Conservation (phyloP, 2,888 invertebrate species). For the Drosophila mulleri region DNA sequence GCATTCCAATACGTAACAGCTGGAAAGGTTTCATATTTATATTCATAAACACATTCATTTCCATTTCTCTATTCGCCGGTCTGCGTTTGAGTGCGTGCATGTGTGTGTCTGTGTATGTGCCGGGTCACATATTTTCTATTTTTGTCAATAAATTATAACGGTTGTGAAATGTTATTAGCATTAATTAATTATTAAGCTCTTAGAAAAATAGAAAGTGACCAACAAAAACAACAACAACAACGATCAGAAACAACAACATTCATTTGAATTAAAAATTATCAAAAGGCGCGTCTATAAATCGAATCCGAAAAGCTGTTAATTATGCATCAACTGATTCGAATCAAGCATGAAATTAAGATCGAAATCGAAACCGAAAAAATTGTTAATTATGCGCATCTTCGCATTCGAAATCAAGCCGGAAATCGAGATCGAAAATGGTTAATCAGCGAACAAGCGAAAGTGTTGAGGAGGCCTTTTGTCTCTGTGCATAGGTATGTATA, state of each 20-base stretch:
- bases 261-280: conserved; percentile 41
- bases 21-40: conserved; percentile 33
- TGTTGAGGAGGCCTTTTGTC: conserved; percentile 30
- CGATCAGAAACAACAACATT: background rate
- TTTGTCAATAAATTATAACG: conserved; percentile 81
- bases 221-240: background rate
- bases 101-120: background rate
- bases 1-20: conserved; percentile 68
- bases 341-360: conserved; percentile 1
- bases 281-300: background rate
- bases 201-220: conserved; percentile 81
- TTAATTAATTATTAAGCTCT: conserved; percentile 82
- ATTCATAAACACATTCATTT: conserved; percentile 48
- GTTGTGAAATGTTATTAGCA: conserved; percentile 82
- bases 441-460: conserved; percentile 60
- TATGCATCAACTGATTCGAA: conserved; percentile 7
- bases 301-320: conserved; percentile 15
- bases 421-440: conserved; percentile 6
- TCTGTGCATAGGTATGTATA: background rate
- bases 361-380: conserved; percentile 7
- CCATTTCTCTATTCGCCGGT: conserved; percentile 29
- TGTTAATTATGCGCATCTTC: conserved; percentile 8
- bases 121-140: conserved; percentile 67
- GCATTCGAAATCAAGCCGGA: background rate
- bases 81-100: background rate